Evolutionary conservation across 1,140 invertebrate genomes (phyloP), one percentile per base, ranked within the genome.

Genomic region (Laupala kohalensis): DNA sequence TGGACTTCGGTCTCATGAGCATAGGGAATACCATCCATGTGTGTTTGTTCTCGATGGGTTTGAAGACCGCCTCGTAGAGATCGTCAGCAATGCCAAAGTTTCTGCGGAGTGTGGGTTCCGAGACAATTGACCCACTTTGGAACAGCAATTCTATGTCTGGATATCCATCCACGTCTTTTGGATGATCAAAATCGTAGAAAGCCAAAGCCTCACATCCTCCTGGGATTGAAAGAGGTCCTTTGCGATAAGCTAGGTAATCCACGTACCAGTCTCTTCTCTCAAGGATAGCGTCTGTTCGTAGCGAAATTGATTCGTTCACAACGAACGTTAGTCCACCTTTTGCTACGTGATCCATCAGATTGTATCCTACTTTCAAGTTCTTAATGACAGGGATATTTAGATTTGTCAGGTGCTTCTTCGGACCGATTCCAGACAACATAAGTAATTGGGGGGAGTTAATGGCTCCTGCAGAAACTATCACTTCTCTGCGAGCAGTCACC

Each of bases 371-470:
- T n/a, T 85, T 88, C 23, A 91, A 82, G 82, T 95, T 87, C 72
- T 85, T 84, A 2, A 90, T 72, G 0, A 89, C 83, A 1, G 84
- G 81, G 29, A 92, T 89, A n/a, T 83, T 83, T 62, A 86, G 12
- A 19, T 83, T 76, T 53, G 80, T 77, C 15, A 95, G 80, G 78
- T 94, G 90, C 63, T 86, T 80, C 25, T 78, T 84, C 0, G 91
- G 91, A 12, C 92, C 92, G 23, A 94, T 84, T 3, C 92, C 92
- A 3, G 90, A 92, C 1, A 94, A 76, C 90, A 94, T 92, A 1
- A 95, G 80, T 4, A 95, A 74, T 75, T 92, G 90, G 0, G 91
- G 89, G 0, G 88, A 88, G 73, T 90, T 90, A 1, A 92, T 87
- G 0, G 90, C 85, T 1, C 91, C 92, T 0, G 87, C 90, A 25